These are phyloP conservation scores for Dione vanillae DNA, from an alignment of 2,888 invertebrate species.

Conservation along the genomic window DNA sequence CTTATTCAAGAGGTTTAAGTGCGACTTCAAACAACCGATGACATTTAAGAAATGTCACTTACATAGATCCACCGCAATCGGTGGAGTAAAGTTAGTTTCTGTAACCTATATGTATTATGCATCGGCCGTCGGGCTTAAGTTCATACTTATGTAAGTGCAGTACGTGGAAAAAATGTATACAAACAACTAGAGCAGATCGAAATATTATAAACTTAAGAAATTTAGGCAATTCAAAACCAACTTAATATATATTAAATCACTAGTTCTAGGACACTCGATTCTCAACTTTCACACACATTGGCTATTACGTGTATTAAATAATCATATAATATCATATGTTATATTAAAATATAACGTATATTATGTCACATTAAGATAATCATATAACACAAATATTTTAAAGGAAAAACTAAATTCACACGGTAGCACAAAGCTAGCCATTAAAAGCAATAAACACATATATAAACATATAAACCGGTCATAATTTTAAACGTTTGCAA, in stretches of 20 bases:
- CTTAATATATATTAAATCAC: too few relatives aligned
- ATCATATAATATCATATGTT: too few relatives aligned
- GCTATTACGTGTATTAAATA: too few relatives aligned
- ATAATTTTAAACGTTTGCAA: background rate
- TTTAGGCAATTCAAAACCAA: too few relatives aligned
- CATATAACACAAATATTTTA: too few relatives aligned
- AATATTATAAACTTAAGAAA: too few relatives aligned
- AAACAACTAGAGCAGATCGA: background rate
- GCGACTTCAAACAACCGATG: slow-evolving; percentile 2
- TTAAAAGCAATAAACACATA: too few relatives aligned
- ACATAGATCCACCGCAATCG: background rate
- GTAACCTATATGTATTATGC: slow-evolving; percentile 19
- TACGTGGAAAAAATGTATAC: background rate
- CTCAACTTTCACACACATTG: background rate
- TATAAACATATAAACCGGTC: background rate
- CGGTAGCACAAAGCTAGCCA: too few relatives aligned
- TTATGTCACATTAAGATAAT: too few relatives aligned
- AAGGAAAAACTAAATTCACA: too few relatives aligned
- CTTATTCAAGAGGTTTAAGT: slow-evolving; percentile 16
- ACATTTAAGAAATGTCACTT: slow-evolving; percentile 25
- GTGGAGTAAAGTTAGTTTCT: background rate
- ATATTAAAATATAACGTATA: too few relatives aligned
- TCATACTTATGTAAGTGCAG: background rate
- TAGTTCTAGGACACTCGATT: background rate
- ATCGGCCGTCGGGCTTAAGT: background rate